Conservation (phyloP, 2,113 vertebrate genomes). For the Nipponia nippon region DNA sequence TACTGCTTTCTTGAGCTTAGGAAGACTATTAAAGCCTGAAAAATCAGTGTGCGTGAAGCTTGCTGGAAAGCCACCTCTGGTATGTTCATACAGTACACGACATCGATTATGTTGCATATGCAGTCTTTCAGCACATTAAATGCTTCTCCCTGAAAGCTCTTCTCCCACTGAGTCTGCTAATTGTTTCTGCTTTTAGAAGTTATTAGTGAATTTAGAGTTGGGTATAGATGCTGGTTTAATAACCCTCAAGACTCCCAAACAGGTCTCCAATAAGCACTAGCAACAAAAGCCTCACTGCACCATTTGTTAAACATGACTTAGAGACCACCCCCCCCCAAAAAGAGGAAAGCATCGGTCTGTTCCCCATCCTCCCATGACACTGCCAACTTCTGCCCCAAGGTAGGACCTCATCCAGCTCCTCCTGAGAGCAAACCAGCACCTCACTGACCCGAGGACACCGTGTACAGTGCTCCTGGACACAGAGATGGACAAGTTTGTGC, state of each 20-base stretch:
- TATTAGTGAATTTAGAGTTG: not conserved
- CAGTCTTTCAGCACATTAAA: not conserved
- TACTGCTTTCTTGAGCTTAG: not conserved
- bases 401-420: not conserved
- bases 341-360: not conserved
- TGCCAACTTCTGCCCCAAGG: not conserved
- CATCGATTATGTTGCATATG: not conserved
- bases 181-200: conserved; percentile 39
- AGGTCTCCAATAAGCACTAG: not conserved
- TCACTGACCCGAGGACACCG: accelerated
- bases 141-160: conserved; percentile 2
- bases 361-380: not conserved
- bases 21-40: not conserved
- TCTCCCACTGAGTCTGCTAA: conserved; percentile 42
- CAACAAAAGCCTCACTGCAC: not conserved
- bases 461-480: accelerated
- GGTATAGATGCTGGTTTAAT: not conserved
- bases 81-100: not conserved
- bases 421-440: not conserved
- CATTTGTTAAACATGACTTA: not conserved
- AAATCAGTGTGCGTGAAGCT: not conserved
- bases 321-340: not conserved
- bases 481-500: not conserved
- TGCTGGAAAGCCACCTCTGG: not conserved
- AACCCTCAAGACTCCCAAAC: not conserved